Base-by-base conservation (phyloP, 2,797 vertebrate species). In the Rhynchonycteris naso region DNA sequence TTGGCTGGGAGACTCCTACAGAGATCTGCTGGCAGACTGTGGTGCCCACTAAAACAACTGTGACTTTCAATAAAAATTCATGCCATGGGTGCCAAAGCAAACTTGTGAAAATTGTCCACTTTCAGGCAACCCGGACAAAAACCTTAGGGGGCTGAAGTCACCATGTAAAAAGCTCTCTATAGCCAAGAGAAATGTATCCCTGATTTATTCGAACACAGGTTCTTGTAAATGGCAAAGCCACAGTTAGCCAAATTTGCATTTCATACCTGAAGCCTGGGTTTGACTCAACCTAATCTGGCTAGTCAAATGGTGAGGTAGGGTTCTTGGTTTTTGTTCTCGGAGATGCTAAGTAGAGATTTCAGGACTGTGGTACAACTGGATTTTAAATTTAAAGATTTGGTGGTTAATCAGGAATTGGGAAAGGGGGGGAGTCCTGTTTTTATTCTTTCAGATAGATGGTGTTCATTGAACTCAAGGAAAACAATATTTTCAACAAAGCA, bases 61-160 rank as follows among this genome's bases (percentile, higher is more conserved):
- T 84, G 93, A 97, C 92, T 96, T 97, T 97, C 96, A 97, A 95
- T 96, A 97, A 97, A 97, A 97, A 91, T 93, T 38, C 78, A 58
- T 90, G 90, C 71, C 71, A 38, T 30, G n/a, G 26, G 19, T 65
- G 96, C 97, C 97, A 97, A 97, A 94, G 84, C 90, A 97, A 97
- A 97, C 95, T 96, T 95, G 83, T 82, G 91, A 97, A 97, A 97
- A 97, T 96, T 96, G 95, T 96, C 94, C 95, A 94, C 95, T 97
- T 95, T 97, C 78, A 94, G 90, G 88, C 94, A 93, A 95, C 86
- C 80, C 5, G 47, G 86, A 96, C 91, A 91, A 97, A 96, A 97
- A 92, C 83, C 92, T 79, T 82, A 92, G 96, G 93, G 89, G 71
- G 86, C 87, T 95, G 80, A 87, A 97, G 95, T 97, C 94, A 91